These are phyloP conservation scores for Phocides pigmalion DNA, from an alignment of 1,140 invertebrate genomes.

Conservation along the genomic window DNA sequence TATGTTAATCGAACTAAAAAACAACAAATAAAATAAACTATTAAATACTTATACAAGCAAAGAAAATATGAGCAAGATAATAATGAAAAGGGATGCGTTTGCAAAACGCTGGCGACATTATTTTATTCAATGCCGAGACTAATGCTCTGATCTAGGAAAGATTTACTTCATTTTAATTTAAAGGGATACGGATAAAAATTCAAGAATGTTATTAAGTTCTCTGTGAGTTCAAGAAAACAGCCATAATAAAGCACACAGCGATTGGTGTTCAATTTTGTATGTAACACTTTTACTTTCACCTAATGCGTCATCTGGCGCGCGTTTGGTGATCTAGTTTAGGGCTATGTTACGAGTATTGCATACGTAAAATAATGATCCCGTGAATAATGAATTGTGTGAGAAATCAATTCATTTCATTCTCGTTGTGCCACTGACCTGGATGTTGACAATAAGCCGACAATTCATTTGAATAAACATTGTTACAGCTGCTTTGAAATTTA, in stretches of 20 bases:
- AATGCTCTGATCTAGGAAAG: no score
- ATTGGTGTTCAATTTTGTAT: conserved; percentile 38
- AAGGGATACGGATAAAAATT: no score
- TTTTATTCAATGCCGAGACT: no score
- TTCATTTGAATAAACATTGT: conserved; percentile 7
- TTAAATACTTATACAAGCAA: no score
- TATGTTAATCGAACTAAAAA: no score
- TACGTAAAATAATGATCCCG: neutral
- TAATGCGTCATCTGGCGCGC: conserved; percentile 7
- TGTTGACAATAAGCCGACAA: conserved; percentile 18
- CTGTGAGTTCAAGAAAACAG: no score
- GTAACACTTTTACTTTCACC: conserved; percentile 39
- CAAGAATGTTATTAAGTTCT: no score
- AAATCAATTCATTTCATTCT: conserved; percentile 26
- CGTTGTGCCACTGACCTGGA: conserved; percentile 18
- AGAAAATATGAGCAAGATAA: no score
- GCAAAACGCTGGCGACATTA: no score
- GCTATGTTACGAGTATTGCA: conserved; percentile 24
- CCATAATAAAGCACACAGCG: conserved; percentile 20
- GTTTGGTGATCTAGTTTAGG: conserved; percentile 33
- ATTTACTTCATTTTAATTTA: no score
- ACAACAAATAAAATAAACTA: no score
- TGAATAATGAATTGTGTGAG: conserved; percentile 18
- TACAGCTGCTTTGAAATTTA: neutral
- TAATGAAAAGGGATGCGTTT: no score